These are phyloP conservation scores for Cervus canadensis DNA, from an alignment of 2,113 vertebrate species.

Conservation along the genomic window DNA sequence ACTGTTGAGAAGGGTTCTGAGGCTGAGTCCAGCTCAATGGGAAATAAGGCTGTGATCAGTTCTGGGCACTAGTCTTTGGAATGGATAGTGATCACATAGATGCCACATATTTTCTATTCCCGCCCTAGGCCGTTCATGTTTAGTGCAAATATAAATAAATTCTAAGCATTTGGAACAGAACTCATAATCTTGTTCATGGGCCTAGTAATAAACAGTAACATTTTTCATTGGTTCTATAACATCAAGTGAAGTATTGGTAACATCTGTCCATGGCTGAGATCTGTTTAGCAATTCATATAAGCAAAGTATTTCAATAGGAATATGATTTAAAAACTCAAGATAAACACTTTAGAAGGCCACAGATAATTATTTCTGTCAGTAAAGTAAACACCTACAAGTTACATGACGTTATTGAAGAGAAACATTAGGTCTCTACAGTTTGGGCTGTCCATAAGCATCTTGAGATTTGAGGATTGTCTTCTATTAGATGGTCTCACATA, in stretches of 20 bases:
- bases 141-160: slow-evolving; percentile 34
- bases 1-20: neutral
- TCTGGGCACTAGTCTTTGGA: neutral
- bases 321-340: neutral
- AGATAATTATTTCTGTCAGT: neutral
- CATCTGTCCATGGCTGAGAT: neutral
- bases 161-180: neutral
- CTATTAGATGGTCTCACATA: neutral
- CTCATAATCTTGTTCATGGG: neutral
- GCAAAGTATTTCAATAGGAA: neutral
- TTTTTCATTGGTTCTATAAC: neutral
- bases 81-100: neutral
- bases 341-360: neutral
- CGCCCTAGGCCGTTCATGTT: neutral
- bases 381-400: neutral
- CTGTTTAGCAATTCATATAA: neutral
- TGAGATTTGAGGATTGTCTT: neutral
- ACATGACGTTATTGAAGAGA: neutral
- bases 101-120: neutral
- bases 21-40: neutral
- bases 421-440: neutral
- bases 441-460: neutral
- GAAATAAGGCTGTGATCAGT: neutral
- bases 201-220: neutral
- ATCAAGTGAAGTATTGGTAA: neutral